Conservation (phyloP, 2,888 invertebrate genomes). For the Hedya salicella region DNA sequence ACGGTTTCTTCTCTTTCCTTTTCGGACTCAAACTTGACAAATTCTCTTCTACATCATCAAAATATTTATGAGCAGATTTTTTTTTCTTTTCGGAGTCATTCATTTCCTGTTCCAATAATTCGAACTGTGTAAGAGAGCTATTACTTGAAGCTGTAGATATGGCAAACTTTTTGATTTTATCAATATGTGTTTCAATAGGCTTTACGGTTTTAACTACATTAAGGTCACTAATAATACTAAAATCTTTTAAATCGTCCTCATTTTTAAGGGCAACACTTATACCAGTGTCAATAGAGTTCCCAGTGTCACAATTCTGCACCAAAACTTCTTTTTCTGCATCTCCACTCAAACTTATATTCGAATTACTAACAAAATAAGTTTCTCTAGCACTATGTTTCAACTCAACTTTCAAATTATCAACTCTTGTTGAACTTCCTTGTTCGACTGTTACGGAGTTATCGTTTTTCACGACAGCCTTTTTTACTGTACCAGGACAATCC, state of each 20-base stretch:
- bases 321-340: constrained; percentile 7
- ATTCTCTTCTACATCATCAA: constrained; percentile 25
- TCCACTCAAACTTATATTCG: constrained; percentile 20
- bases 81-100: constrained; percentile 47
- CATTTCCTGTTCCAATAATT: constrained; percentile 64
- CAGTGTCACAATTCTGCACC: background rate
- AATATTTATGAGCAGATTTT: constrained; percentile 29
- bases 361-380: constrained; percentile 34
- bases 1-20: constrained; percentile 56
- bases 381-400: constrained; percentile 16
- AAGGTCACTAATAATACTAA: background rate
- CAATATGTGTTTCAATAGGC: constrained; percentile 40
- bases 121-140: constrained; percentile 67
- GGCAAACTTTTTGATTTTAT: constrained; percentile 38
- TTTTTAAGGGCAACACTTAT: constrained; percentile 23
- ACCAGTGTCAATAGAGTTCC: constrained; percentile 12
- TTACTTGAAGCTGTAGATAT: constrained; percentile 50
- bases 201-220: constrained; percentile 2
- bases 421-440: constrained; percentile 53
- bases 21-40: constrained; percentile 30
- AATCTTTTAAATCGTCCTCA: constrained; percentile 8
- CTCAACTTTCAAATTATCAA: constrained; percentile 47
- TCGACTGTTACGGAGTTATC: background rate
- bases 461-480: constrained; percentile 22
- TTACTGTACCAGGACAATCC: constrained; percentile 36